Evolutionary conservation across 2,797 vertebrate genomes (phyloP).

Genomic region (Cyclura pinguis): DNA sequence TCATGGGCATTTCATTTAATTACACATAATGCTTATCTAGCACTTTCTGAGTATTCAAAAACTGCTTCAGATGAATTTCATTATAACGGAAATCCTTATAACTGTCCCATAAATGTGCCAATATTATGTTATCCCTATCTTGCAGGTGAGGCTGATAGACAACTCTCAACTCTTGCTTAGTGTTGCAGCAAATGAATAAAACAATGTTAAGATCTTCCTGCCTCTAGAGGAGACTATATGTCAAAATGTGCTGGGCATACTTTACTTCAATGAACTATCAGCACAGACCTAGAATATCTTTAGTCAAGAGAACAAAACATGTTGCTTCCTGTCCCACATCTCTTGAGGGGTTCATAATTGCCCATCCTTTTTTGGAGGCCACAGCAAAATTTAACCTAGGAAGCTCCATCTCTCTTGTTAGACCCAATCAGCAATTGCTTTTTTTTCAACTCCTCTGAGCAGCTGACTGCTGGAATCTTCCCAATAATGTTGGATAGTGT

Average conservation of each 20-base stretch:
- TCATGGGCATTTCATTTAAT: neutral
- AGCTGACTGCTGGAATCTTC: conserved; percentile 23
- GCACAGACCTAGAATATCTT: neutral
- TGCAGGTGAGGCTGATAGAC: neutral
- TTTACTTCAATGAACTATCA: neutral
- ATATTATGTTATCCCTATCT: neutral
- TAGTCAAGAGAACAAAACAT: neutral
- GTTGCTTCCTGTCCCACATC: conserved; percentile 8
- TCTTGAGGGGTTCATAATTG: conserved; percentile 9
- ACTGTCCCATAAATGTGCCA: neutral
- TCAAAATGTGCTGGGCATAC: neutral
- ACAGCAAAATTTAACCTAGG: neutral
- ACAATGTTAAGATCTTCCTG: neutral
- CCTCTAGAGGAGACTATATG: neutral
- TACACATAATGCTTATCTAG: neutral
- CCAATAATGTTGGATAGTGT: neutral
- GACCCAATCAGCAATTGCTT: neutral
- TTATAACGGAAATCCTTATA: neutral
- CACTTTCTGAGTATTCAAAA: neutral
- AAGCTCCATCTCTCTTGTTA: neutral
- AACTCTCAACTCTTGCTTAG: neutral
- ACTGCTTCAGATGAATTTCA: neutral
- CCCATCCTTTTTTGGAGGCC: neutral
- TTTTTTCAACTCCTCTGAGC: neutral
- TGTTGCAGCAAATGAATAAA: neutral